Percentiles rank a stretch among this genome's conserved stretches.
Evolutionary conservation across 2,113 vertebrate species (phyloP).

Genomic region (Melanostigma gelatinosum): DNA sequence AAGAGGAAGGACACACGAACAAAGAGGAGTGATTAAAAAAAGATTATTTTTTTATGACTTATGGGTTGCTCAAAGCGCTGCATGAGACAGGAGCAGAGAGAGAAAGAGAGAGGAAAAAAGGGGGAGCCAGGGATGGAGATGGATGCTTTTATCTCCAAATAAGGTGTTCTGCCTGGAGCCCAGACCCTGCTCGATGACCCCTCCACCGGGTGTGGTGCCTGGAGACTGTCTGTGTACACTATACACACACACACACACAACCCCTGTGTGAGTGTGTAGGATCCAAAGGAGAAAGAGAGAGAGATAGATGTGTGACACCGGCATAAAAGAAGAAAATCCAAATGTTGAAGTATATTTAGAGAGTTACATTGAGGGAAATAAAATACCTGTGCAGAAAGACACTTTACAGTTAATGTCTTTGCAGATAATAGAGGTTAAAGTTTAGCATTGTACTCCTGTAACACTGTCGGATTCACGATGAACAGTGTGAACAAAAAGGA

Average conservation of each 20-base stretch:
- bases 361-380: neutral
- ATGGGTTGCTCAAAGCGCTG: conserved; percentile 20
- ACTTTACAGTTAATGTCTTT: neutral
- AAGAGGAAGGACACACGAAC: conserved; percentile 2
- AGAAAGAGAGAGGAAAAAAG: conserved; percentile 1
- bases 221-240: conserved; percentile 73
- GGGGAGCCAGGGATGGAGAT: conserved; percentile 33
- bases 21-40: neutral
- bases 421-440: neutral
- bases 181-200: conserved; percentile 70
- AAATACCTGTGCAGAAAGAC: neutral
- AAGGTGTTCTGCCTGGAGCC: conserved; percentile 76
- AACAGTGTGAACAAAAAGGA: neutral
- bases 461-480: neutral
- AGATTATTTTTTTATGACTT: conserved; percentile 28
- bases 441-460: neutral
- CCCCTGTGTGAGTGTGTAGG: conserved; percentile 18
- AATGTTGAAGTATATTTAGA: neutral
- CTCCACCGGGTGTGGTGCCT: conserved; percentile 74
- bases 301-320: conserved; percentile 16
- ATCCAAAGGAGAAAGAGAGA: conserved; percentile 14
- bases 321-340: neutral
- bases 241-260: conserved; percentile 69
- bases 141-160: conserved; percentile 80
- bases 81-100: conserved; percentile 27